Base-by-base conservation (phyloP, 1,140 invertebrate genomes). In the Panonychus citri region DNA sequence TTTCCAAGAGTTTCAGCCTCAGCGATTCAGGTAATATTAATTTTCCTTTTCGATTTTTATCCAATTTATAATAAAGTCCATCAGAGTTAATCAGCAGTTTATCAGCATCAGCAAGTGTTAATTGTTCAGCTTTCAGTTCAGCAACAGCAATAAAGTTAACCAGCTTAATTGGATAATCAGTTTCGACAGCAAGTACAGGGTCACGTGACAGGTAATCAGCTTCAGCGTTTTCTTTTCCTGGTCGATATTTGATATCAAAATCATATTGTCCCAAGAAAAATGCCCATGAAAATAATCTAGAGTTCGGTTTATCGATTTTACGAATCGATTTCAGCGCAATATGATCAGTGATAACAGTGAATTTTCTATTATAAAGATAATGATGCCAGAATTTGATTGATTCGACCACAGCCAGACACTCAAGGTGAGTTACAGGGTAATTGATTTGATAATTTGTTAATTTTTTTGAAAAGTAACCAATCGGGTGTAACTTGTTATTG, bases 361-460 rank as follows among this genome's bases (percentile, higher is more conserved):
- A 71, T 27, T 64, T 57, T 7, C 64, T 57, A 10, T 69, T 71
- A 58, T 66, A 72, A 10, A 75, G 52, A 59, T 73, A 77, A 50
- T 75, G 62, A 56, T 75, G 70, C 61, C 76, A 76, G 56, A 70
- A 61, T 66, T 64, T 60, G 50, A 73, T 57, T 17, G 68, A 70
- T 64, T 66, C 73, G 42, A 74, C 58, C 27, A 77, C 68, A 3
- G 69, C 66, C 13, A 73, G 63, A 0, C 66, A 73, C 64, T 78
- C 76, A 60, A 71, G 71, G 39, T 79, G 73, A 5, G 74, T 64
- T 57, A 75, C 69, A 19, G 65, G 63, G 61, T 76, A 77, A 15
- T 71, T 71, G 58, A 63, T 61, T 62, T 78, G 72, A 21, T 70
- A 62, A 28, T 57, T 28, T 21, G 61, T 64, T 19, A 77, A 56